These are phyloP conservation scores for Martes martes DNA, from an alignment of 2,113 vertebrate species.

Conservation along the genomic window DNA sequence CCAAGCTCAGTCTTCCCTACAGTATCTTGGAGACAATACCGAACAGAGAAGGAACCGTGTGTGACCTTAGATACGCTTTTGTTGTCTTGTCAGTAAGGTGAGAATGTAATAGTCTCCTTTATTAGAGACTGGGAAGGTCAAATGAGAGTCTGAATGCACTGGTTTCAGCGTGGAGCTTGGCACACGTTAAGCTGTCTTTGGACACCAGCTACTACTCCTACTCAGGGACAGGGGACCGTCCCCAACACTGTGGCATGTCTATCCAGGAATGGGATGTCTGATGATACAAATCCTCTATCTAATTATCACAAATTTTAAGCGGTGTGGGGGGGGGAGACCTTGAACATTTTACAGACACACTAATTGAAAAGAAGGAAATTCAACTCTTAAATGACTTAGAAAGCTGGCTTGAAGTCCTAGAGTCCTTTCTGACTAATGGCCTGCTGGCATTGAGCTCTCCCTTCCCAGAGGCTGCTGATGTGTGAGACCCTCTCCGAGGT, in stretches of 20 bases:
- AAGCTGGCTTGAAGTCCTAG: neutral
- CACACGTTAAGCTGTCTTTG: fast-evolving
- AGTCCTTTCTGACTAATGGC: neutral
- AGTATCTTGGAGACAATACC: fast-evolving
- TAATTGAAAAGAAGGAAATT: neutral
- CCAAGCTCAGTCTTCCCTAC: neutral
- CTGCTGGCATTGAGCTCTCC: neutral
- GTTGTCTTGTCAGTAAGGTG: neutral
- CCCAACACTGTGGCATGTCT: neutral
- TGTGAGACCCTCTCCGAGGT: fast-evolving
- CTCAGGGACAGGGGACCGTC: neutral
- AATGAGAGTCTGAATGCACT: fast-evolving
- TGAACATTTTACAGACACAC: neutral
- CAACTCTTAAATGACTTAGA: neutral
- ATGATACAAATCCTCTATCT: neutral
- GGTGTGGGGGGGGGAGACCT: fast-evolving
- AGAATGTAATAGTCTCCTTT: neutral
- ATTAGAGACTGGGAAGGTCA: no score
- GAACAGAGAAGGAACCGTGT: fast-evolving
- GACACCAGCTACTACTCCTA: no score
- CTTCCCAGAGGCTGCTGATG: neutral
- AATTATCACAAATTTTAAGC: neutral
- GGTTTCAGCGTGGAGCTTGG: neutral
- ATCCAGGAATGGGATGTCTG: neutral
- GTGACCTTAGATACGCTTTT: neutral